Conservation (phyloP, 2,113 vertebrate species). For the Rallus limicola region DNA sequence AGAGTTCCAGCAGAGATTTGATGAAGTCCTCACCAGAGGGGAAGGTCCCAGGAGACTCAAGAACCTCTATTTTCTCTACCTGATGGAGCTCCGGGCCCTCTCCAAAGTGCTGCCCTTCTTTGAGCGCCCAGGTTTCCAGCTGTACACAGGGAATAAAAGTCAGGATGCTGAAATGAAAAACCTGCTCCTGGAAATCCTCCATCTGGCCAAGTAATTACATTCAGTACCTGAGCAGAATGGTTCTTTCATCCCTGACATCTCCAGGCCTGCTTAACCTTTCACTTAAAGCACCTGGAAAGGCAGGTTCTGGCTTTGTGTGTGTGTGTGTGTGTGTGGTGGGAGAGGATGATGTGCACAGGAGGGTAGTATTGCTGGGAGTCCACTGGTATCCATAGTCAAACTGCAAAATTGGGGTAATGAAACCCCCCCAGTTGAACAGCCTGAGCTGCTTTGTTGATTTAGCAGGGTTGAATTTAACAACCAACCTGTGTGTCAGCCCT, state of each 20-base stretch:
- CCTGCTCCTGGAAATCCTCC: conserved; percentile 84
- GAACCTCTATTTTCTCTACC: conserved; percentile 93
- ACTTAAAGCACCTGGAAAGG: not conserved
- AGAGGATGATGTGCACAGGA: not conserved
- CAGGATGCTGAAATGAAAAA: conserved; percentile 80
- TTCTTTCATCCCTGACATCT: not conserved
- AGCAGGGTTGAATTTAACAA: not conserved
- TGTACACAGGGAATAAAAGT: conserved; percentile 83
- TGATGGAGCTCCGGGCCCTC: conserved; percentile 91
- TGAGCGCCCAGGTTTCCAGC: conserved; percentile 80
- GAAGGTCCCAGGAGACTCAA: conserved; percentile 91
- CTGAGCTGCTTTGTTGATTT: not conserved
- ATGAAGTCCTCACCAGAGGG: conserved; percentile 83
- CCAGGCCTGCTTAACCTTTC: not conserved
- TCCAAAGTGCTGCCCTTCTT: conserved; percentile 91
- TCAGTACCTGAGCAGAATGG: not conserved
- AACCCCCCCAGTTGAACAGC: not conserved
- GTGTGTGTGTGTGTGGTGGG: not conserved
- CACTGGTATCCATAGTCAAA: not conserved
- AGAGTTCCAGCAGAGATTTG: conserved; percentile 91
- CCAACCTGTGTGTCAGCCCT: not conserved
- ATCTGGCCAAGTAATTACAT: conserved; percentile 82
- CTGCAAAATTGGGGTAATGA: not conserved
- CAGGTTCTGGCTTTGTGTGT: not conserved
- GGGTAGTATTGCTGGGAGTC: not conserved